Conservation (phyloP, 2,797 vertebrate genomes). For the Falco peregrinus region DNA sequence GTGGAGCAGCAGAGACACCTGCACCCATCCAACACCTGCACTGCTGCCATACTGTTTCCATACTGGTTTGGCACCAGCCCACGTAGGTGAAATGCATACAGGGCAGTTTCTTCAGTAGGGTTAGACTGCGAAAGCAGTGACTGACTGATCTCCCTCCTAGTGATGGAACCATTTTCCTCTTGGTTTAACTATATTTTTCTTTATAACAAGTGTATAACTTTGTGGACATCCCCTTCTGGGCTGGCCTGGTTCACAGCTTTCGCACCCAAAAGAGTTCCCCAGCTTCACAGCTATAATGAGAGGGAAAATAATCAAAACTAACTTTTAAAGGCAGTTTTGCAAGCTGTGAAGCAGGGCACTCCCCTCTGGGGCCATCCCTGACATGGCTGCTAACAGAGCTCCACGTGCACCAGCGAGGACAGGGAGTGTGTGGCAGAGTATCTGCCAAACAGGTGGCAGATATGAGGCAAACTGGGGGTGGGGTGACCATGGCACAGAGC, state of each 20-base stretch:
- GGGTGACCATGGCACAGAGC: background rate
- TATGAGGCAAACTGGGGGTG: background rate
- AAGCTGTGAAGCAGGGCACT: background rate
- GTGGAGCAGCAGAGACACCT: background rate
- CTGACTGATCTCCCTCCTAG: background rate
- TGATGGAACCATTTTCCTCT: background rate
- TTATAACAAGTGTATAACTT: background rate
- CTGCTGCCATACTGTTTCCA: rapidly evolving
- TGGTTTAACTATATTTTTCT: background rate
- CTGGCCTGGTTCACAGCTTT: background rate
- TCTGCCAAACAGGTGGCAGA: background rate
- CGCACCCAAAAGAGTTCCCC: background rate
- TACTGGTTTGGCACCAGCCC: background rate
- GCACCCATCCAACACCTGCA: background rate
- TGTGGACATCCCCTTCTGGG: background rate
- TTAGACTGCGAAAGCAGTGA: background rate
- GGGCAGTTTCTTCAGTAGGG: background rate
- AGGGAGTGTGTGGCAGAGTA: background rate
- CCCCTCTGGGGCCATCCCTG: background rate
- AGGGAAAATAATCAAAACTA: background rate
- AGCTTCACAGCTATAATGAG: background rate
- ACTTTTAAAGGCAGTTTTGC: background rate
- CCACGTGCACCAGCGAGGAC: background rate
- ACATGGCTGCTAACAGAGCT: background rate
- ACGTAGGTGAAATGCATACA: rapidly evolving